phyloP scores from a whole-genome alignment of 2,113 vertebrate species.

The Azemiops feae region DNA sequence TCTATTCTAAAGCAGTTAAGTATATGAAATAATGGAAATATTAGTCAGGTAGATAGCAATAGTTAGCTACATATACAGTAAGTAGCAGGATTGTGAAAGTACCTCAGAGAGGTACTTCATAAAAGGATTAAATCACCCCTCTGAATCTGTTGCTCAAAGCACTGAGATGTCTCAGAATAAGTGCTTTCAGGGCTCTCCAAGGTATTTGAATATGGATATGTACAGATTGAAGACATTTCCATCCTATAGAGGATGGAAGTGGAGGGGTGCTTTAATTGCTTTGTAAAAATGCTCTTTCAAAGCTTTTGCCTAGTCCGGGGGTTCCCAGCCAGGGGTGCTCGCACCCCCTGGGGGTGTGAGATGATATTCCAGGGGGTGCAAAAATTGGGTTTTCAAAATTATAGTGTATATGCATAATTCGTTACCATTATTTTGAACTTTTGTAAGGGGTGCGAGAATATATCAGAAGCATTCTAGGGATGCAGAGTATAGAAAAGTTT shows the following conservation, averaged over 20 bases:
- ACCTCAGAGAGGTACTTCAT: not conserved
- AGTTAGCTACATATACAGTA: not conserved
- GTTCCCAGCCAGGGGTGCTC: too few relatives aligned
- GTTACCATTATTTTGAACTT: too few relatives aligned
- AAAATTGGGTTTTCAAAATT: too few relatives aligned
- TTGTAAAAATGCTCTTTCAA: not conserved
- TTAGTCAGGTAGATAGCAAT: not conserved
- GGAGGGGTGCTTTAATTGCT: not conserved
- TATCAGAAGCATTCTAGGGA: too few relatives aligned
- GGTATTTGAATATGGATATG: not conserved
- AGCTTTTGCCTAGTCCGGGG: not conserved
- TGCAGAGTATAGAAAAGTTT: too few relatives aligned
- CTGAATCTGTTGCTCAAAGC: not conserved
- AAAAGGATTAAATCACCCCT: not conserved
- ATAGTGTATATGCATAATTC: too few relatives aligned
- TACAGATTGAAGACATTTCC: not conserved
- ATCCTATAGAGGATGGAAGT: not conserved
- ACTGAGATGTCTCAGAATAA: not conserved
- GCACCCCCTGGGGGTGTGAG: too few relatives aligned
- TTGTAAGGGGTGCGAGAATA: too few relatives aligned
- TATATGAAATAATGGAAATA: not conserved
- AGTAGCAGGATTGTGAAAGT: not conserved
- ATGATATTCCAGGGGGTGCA: too few relatives aligned
- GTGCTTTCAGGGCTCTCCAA: not conserved
- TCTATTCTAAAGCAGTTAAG: not conserved